Evolutionary conservation across 2,113 vertebrate genomes (phyloP).

Genomic region (Chelonoidis abingdonii): DNA sequence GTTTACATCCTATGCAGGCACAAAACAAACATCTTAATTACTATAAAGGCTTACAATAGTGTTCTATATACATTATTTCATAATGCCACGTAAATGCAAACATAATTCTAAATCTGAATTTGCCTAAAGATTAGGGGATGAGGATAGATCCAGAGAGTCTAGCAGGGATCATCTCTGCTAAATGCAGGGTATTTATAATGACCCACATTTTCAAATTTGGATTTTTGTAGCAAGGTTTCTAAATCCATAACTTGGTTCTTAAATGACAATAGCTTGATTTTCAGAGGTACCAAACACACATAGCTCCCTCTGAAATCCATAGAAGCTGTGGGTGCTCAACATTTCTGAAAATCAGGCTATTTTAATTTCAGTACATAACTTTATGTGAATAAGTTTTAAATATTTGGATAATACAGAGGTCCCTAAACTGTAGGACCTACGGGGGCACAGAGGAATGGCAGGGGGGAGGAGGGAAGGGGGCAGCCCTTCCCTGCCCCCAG

Average conservation of each 20-base stretch:
- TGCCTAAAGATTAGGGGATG: neutral
- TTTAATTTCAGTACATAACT: neutral
- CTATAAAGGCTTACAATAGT: neutral
- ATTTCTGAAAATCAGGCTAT: neutral
- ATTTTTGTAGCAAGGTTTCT: too few relatives aligned
- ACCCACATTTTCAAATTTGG: too few relatives aligned
- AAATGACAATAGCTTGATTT: too few relatives aligned
- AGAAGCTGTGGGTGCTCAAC: too few relatives aligned
- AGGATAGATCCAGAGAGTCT: neutral
- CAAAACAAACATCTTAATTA: neutral
- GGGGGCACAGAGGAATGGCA: too few relatives aligned
- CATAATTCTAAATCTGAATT: neutral
- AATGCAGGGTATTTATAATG: too few relatives aligned
- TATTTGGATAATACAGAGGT: neutral
- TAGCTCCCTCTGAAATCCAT: too few relatives aligned
- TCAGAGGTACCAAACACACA: too few relatives aligned
- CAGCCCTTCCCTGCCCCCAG: too few relatives aligned
- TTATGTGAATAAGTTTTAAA: neutral
- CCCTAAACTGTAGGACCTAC: too few relatives aligned
- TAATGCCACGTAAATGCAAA: neutral
- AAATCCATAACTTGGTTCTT: too few relatives aligned
- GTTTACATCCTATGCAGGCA: neutral
- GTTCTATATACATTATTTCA: neutral
- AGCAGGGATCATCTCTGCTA: neutral
- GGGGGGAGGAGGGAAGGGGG: too few relatives aligned